phyloP scores from a whole-genome alignment of 2,113 vertebrate species.

The Reinhardtius hippoglossoides region DNA sequence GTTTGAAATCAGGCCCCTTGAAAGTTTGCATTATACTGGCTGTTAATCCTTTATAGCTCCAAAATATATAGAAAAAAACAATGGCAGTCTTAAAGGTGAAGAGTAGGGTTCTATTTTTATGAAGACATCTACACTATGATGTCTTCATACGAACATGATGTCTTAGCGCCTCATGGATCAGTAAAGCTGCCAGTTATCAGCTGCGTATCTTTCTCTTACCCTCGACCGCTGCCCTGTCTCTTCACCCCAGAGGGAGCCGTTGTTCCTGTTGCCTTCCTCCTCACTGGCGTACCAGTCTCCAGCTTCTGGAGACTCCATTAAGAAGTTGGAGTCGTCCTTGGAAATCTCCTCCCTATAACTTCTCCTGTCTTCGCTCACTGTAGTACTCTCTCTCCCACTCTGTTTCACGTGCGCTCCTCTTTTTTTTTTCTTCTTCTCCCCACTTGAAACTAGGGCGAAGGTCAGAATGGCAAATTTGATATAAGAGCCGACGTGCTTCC shows the following conservation, averaged over 20 bases:
- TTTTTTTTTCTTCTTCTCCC: conserved; percentile 20
- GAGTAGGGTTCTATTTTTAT: conserved; percentile 10
- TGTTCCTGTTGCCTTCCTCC: conserved; percentile 57
- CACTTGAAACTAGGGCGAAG: conserved; percentile 81
- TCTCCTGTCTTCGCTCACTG: conserved; percentile 66
- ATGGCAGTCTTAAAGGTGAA: not conserved
- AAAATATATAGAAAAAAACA: conserved; percentile 17
- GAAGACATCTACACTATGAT: not conserved
- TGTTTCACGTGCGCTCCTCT: conserved; percentile 44
- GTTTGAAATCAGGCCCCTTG: conserved; percentile 51
- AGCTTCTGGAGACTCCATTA: conserved; percentile 76
- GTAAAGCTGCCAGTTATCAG: conserved; percentile 24
- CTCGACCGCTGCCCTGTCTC: conserved; percentile 61
- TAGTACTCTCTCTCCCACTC: conserved; percentile 46
- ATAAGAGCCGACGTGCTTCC: conserved; percentile 78
- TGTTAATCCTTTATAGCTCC: conserved; percentile 40
- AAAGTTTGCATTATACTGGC: conserved; percentile 45
- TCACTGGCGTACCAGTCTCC: conserved; percentile 43
- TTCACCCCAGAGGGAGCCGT: conserved; percentile 60
- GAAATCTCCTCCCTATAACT: conserved; percentile 81
- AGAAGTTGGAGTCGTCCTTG: conserved; percentile 82
- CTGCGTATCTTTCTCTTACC: conserved; percentile 18
- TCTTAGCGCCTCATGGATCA: not conserved
- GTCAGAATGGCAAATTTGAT: conserved; percentile 83
- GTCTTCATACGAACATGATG: not conserved